Evolutionary conservation across 2,113 vertebrate genomes (phyloP).

Genomic region (Xenus cinereus): DNA sequence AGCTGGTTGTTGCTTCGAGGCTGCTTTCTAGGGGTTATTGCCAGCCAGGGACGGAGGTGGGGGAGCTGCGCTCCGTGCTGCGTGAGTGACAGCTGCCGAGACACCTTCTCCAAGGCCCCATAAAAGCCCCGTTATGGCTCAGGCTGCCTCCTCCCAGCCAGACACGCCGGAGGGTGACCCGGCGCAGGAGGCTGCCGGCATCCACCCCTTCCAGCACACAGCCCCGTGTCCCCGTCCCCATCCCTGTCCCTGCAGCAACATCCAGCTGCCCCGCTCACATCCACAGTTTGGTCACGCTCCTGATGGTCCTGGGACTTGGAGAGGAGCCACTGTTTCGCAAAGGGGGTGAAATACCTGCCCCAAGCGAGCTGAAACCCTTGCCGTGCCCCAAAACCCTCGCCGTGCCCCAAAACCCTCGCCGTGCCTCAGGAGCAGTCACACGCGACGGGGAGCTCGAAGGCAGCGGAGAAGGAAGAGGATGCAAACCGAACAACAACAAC

Average conservation of each 20-base stretch:
- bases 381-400: not conserved
- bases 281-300: accelerated
- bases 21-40: not conserved
- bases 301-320: not conserved
- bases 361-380: not conserved
- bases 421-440: not conserved
- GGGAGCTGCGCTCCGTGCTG: not conserved
- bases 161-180: not conserved
- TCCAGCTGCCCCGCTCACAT: not conserved
- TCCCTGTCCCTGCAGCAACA: not conserved
- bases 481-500: not conserved
- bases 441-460: not conserved
- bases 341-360: not conserved
- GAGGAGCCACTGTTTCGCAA: not conserved
- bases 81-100: conserved; percentile 25
- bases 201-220: not conserved
- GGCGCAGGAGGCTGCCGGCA: not conserved
- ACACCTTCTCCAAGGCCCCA: conserved; percentile 12
- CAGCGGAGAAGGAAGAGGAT: not conserved
- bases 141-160: not conserved
- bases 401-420: no score
- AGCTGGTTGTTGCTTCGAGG: conserved; percentile 41
- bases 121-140: not conserved
- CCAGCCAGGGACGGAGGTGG: not conserved
- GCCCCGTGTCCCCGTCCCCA: not conserved